phyloP scores from a whole-genome alignment of 2,888 invertebrate genomes.

The Cheilosia vulpina region DNA sequence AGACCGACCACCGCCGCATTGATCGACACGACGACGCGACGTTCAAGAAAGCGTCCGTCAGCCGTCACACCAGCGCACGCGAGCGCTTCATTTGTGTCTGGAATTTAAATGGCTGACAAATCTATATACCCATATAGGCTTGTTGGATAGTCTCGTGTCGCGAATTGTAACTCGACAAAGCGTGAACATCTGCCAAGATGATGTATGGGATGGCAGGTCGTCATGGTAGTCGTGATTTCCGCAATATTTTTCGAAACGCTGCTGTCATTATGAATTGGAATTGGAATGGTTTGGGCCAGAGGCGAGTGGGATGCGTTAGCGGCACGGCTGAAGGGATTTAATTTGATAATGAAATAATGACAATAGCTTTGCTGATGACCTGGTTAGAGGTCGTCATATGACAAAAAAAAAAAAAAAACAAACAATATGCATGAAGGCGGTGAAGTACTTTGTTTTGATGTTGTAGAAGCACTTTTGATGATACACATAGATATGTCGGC shows the following conservation, averaged over 20 bases:
- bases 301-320: constrained; percentile 4
- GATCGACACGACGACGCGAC: background rate
- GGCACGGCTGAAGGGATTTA: constrained; percentile 29
- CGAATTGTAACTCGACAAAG: constrained; percentile 9
- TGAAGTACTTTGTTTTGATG: constrained; percentile 17
- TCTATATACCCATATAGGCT: background rate
- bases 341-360: constrained; percentile 71
- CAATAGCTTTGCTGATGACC: constrained; percentile 33
- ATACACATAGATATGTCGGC: constrained; percentile 16
- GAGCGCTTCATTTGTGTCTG: constrained; percentile 51
- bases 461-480: constrained; percentile 12
- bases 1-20: background rate
- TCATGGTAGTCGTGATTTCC: constrained; percentile 40
- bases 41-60: constrained; percentile 20
- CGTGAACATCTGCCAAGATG: constrained; percentile 34
- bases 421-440: constrained; percentile 4
- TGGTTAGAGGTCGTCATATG: constrained; percentile 50
- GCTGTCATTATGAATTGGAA: constrained; percentile 18
- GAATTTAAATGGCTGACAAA: constrained; percentile 32
- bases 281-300: background rate
- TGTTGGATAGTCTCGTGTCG: constrained; percentile 7
- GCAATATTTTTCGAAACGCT: constrained; percentile 18
- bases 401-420: background rate
- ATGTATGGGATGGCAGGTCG: background rate
- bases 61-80: constrained; percentile 35